Base-by-base conservation (phyloP, 2,888 invertebrate species). In the Hydroisotoma schaefferi region DNA sequence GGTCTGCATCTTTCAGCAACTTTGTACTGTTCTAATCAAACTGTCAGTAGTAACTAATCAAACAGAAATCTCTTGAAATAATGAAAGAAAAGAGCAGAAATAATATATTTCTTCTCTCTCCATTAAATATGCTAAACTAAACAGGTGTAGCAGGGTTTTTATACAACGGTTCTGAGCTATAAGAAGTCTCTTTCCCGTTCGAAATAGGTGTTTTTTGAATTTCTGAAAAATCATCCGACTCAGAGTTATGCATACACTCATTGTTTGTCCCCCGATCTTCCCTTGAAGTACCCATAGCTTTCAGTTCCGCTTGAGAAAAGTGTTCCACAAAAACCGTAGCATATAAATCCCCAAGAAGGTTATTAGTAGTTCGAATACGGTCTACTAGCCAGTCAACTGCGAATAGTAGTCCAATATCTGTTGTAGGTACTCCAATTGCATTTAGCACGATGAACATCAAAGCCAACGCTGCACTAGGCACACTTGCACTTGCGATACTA, bases 361-460 rank as follows among this genome's bases (percentile, higher is more conserved):
- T 92, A 76, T 91, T 91, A 1, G 90, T 89, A 1, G 91, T 91
- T 57, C 91, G 82, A 73, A 90, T 86, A 28, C 91, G 85, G 76
- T 91, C 91, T 90, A 91, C 88, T 73, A 92, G 86, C 92, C 92
- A 92, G 75, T 92, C 92, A 48, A 92, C 86, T 57, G 91, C 89
- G 74, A 91, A 90, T 5, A 92, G 80, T 6, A 91, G 77, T 0
- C 89, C 88, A 1, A 92, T 88, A 75, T 91, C 89, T 73, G 87
- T 85, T 1, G 86, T 82, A 0, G 91, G 90, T n/a, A 88, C 87
- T 74, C 90, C 87, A 52, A 92, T 87, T 1, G 90, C 87, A 23
- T 89, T 85, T 47, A 92, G 78, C 4, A 91, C 88, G 58, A 91
- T 89, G 26, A 90, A 79, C 23, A 92, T 81, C 20, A 92, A 77